Evolutionary conservation across 2,888 invertebrate genomes (phyloP).

Genomic region (Parnassius mnemosyne): DNA sequence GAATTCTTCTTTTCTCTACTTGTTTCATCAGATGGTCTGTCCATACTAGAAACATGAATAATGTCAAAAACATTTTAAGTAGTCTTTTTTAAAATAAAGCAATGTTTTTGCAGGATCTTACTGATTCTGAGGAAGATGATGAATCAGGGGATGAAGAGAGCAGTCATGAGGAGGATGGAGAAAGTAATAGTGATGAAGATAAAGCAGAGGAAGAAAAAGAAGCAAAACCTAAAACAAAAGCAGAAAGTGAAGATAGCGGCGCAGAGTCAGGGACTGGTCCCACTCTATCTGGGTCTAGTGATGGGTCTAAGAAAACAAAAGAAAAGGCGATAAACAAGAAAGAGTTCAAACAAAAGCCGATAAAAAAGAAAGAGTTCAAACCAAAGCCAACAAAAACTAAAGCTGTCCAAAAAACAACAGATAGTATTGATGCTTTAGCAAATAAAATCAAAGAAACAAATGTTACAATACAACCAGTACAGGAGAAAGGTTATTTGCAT

Average conservation of each 20-base stretch:
- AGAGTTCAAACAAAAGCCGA: slow-evolving; percentile 27
- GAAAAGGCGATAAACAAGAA: slow-evolving; percentile 29
- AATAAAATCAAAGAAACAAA: slow-evolving; percentile 52
- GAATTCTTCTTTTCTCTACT: too few relatives aligned
- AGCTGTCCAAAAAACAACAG: slow-evolving; percentile 23
- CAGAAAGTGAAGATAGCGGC: slow-evolving; percentile 63
- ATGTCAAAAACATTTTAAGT: too few relatives aligned
- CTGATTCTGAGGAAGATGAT: slow-evolving; percentile 16
- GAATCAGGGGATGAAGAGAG: slow-evolving; percentile 9
- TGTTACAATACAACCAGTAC: slow-evolving; percentile 54
- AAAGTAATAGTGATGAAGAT: neutral
- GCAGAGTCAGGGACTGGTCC: slow-evolving; percentile 56
- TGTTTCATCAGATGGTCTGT: too few relatives aligned
- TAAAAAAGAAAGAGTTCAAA: slow-evolving; percentile 29
- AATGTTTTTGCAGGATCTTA: slow-evolving; percentile 18
- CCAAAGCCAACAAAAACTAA: slow-evolving; percentile 30
- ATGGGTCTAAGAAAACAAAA: slow-evolving; percentile 39
- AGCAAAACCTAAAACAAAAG: slow-evolving; percentile 45
- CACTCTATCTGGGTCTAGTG: slow-evolving; percentile 42
- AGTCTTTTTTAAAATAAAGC: slow-evolving; percentile 1
- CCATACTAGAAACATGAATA: too few relatives aligned
- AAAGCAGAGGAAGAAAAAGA: slow-evolving; percentile 57
- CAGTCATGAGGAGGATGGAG: slow-evolving; percentile 12
- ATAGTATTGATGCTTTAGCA: slow-evolving; percentile 49
- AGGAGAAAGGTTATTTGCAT: slow-evolving; percentile 50